Conservation (phyloP, 2,888 invertebrate genomes). For the Maniola hyperantus region DNA sequence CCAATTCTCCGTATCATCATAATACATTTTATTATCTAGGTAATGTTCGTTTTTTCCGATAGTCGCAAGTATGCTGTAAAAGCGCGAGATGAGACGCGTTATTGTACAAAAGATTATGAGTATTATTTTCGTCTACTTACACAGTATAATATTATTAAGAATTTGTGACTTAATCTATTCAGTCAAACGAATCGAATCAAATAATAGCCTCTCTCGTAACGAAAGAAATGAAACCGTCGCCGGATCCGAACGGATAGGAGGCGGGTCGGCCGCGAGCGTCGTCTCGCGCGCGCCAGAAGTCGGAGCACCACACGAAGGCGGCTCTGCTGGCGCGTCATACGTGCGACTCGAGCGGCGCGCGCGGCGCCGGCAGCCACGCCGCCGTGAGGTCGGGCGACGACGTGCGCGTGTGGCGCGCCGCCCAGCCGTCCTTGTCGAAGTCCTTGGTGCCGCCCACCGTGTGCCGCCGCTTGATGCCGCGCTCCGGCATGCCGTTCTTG, state of each 20-base stretch:
- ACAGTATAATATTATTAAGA: conserved; percentile 61
- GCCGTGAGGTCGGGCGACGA: conserved; percentile 82
- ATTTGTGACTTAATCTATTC: conserved; percentile 80
- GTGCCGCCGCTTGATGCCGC: conserved; percentile 93
- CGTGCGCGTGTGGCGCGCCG: conserved; percentile 83
- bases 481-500: conserved; percentile 90
- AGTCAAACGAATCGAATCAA: conserved; percentile 80
- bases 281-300: no score
- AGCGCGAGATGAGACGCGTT: conserved; percentile 50
- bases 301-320: no score
- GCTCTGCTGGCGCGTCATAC: conserved; percentile 38
- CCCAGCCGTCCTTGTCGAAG: conserved; percentile 85
- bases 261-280: background rate
- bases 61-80: conserved; percentile 41
- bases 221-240: conserved; percentile 51
- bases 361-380: conserved; percentile 46
- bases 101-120: conserved; percentile 61
- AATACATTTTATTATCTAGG: conserved; percentile 45
- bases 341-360: conserved; percentile 57
- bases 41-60: conserved; percentile 49
- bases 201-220: conserved; percentile 77
- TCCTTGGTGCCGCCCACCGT: conserved; percentile 97
- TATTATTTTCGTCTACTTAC: conserved; percentile 57
- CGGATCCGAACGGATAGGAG: conserved; percentile 1
- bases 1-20: conserved; percentile 43